phyloP scores from a whole-genome alignment of 2,113 vertebrate genomes.

The Ploceus nigricollis region DNA sequence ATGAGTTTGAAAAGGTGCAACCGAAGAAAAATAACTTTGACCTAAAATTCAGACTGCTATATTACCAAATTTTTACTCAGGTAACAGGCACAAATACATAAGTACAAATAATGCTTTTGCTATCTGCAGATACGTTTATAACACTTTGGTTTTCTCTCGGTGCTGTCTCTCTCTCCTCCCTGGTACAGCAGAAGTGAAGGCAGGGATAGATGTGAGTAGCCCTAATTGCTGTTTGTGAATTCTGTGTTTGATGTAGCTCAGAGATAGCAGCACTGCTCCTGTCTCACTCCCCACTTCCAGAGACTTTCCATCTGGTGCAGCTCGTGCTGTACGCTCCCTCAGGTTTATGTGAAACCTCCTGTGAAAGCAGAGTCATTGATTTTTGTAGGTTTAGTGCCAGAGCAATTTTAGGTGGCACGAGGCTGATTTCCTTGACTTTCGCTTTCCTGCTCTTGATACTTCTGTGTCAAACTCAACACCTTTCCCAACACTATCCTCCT shows the following conservation, averaged over 20 bases:
- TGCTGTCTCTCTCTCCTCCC: neutral
- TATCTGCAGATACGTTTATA: neutral
- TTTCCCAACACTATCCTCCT: constrained; percentile 64
- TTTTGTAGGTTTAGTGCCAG: constrained; percentile 55
- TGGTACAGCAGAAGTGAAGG: neutral
- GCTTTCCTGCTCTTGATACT: constrained; percentile 44
- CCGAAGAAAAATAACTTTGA: neutral
- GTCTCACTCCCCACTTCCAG: constrained; percentile 11
- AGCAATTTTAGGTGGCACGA: constrained; percentile 59
- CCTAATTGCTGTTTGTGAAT: constrained; percentile 23
- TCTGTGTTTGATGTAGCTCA: neutral
- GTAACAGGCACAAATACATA: neutral
- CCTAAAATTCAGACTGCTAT: neutral
- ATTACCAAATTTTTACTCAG: neutral
- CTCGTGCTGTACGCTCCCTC: constrained; percentile 4
- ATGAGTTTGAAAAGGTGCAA: neutral
- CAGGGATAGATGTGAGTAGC: neutral
- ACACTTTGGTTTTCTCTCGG: neutral
- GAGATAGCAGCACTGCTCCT: neutral
- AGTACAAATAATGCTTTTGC: neutral
- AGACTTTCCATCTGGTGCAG: constrained; percentile 57
- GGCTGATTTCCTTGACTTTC: constrained; percentile 58
- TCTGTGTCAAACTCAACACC: constrained; percentile 67
- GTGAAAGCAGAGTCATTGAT: constrained; percentile 54
- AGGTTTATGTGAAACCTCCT: constrained; percentile 55